Evolutionary conservation across 2,113 vertebrate genomes (phyloP).

Genomic region (Tragelaphus strepsiceros): DNA sequence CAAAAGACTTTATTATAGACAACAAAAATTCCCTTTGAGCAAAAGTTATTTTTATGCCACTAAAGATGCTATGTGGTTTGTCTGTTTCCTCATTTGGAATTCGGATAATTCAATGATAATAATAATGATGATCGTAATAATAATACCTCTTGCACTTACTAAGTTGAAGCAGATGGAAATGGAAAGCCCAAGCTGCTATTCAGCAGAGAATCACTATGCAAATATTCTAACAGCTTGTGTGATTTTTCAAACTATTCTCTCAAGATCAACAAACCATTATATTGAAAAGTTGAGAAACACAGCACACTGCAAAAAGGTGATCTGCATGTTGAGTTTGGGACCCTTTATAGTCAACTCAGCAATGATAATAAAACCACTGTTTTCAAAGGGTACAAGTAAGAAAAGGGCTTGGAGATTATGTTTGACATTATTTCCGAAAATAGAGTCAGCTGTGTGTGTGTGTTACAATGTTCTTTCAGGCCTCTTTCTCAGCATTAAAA

Average conservation of each 20-base stretch:
- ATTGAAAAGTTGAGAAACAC: constrained; percentile 51
- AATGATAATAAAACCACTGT: constrained; percentile 20
- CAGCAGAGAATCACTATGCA: constrained; percentile 64
- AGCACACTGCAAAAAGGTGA: constrained; percentile 26
- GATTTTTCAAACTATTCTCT: constrained; percentile 67
- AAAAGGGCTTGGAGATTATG: neutral
- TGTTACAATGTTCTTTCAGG: neutral
- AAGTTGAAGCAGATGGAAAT: constrained; percentile 62
- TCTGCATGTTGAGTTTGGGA: neutral
- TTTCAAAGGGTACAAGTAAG: constrained; percentile 6
- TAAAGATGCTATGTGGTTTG: constrained; percentile 40
- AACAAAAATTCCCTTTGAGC: constrained; percentile 55
- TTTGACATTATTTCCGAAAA: neutral
- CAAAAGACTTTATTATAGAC: constrained; percentile 46
- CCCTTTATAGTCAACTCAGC: constrained; percentile 33
- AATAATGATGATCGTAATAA: constrained; percentile 53
- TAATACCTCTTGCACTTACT: constrained; percentile 51
- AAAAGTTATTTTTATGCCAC: constrained; percentile 56
- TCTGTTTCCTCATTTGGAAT: constrained; percentile 62
- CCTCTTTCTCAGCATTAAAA: neutral
- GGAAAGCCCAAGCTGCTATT: constrained; percentile 62
- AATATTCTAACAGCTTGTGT: constrained; percentile 65
- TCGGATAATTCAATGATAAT: constrained; percentile 64
- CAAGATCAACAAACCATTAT: constrained; percentile 65
- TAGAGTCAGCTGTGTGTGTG: neutral